Percentiles rank a stretch among this genome's conserved stretches.
Conservation (phyloP, 2,113 vertebrate genomes). For the Piaya cayana region DNA sequence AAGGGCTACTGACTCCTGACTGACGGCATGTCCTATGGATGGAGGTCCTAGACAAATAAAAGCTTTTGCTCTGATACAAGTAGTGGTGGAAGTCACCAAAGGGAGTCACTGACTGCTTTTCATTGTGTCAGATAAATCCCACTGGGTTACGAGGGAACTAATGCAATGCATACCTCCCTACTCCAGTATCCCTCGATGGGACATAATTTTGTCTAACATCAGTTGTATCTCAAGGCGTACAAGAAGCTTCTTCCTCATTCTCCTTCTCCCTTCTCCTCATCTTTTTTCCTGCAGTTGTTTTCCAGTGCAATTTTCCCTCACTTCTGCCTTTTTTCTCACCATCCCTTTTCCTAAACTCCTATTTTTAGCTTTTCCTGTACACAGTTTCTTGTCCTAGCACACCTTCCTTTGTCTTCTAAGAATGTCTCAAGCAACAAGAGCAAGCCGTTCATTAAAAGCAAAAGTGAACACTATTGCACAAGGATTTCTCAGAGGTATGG, state of each 20-base stretch:
- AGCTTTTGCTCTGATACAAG: accelerated
- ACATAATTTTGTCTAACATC: background rate
- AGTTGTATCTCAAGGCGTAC: background rate
- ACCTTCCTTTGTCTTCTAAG: background rate
- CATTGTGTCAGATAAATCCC: background rate
- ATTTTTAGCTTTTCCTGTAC: background rate
- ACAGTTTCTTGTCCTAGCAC: background rate
- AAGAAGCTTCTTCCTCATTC: background rate
- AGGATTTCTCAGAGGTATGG: background rate
- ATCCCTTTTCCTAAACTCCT: background rate
- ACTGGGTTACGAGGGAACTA: background rate
- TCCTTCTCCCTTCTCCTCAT: background rate
- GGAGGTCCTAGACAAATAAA: background rate
- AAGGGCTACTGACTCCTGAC: background rate
- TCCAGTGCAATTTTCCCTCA: background rate
- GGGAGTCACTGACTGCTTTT: background rate
- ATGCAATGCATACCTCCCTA: background rate
- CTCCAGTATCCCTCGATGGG: background rate
- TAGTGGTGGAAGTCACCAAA: background rate
- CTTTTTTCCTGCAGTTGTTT: background rate
- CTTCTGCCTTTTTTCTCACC: background rate
- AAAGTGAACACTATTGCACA: background rate
- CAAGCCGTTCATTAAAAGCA: background rate
- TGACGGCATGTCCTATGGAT: accelerated
- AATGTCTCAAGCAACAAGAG: background rate